Base-by-base conservation (phyloP, 2,797 vertebrate genomes). In the Thunnus albacares region DNA sequence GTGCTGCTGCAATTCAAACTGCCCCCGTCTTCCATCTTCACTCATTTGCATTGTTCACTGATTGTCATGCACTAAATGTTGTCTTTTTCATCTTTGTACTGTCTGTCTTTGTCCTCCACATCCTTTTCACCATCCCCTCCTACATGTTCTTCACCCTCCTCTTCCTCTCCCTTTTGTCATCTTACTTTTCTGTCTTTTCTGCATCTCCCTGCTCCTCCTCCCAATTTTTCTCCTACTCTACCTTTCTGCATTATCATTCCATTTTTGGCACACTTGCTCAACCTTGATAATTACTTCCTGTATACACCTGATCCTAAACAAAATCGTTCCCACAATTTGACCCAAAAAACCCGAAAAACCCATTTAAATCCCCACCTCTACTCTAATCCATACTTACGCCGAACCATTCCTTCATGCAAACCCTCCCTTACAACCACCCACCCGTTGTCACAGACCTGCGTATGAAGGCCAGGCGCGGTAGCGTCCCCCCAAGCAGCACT, bases 381-480 rank as follows among this genome's bases (percentile, higher is more conserved):
- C 26, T 58, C 30, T 51, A 60, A 59, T 45, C 8, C 18, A 75
- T 56, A 33, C 59, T 14, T 28, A 30, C 61, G 28, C 51, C 18
- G 13, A 81, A 57, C 64, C 47, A 15, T 49, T 52, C 58, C 75
- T 60, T 11, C 73, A 24, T 67, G 60, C 71, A 33, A 3, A 58
- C 43, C 65, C 10, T 45, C 20, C 71, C 41, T 10, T 4, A 11
- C 10, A 0, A 11, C 53, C 55, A 15, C 22, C 52, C 72, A 43
- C 57, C 66, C 75, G 45, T 55, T 66, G 59, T 92, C 90, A 77
- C 92, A 96, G 93, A 95, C 82, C 85, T 93, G 78, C 89, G 86
- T 90, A 84, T 81, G 92, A 92, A 90, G 86, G 84, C 94, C 84
- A 90, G 84, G 81, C 79, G 87, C 80, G 77, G 93, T 86, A 91